These are phyloP conservation scores for Cydia pomonella DNA, from an alignment of 1,140 invertebrate species.

Conservation along the genomic window DNA sequence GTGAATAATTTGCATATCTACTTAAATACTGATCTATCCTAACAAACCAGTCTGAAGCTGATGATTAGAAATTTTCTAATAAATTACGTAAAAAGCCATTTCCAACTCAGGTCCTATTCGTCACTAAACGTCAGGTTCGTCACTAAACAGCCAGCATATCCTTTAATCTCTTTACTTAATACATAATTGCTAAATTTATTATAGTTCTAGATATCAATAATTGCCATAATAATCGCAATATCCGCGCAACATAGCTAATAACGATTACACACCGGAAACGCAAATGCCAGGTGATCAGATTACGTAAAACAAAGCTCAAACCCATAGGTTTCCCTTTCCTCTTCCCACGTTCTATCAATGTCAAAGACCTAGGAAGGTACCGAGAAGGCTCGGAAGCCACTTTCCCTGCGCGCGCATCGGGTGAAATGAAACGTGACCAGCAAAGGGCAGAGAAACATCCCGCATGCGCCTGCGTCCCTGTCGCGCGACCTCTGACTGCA, in stretches of 20 bases:
- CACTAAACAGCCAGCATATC: background rate
- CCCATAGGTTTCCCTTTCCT: constrained; percentile 29
- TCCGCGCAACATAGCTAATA: too few relatives aligned
- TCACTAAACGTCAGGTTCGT: too few relatives aligned
- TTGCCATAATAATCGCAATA: background rate
- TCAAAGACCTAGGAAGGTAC: constrained; percentile 35
- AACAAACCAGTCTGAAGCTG: background rate
- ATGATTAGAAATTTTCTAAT: background rate
- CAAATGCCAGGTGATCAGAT: constrained; percentile 21
- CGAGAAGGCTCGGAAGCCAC: constrained; percentile 39
- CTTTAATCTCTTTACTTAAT: background rate
- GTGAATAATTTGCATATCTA: background rate
- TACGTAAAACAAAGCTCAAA: constrained; percentile 37
- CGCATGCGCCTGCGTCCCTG: constrained; percentile 6
- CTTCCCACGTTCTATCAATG: constrained; percentile 29
- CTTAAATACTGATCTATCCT: too few relatives aligned
- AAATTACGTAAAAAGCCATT: background rate
- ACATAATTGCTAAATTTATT: background rate
- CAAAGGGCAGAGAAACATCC: constrained; percentile 40
- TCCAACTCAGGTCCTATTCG: background rate
- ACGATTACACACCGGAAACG: background rate
- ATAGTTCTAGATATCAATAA: background rate
- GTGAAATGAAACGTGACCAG: constrained; percentile 36
- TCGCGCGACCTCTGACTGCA: constrained; percentile 31
- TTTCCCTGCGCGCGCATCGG: constrained; percentile 28